Conservation (phyloP, 1,140 invertebrate genomes). For the Theocolax elegans region DNA sequence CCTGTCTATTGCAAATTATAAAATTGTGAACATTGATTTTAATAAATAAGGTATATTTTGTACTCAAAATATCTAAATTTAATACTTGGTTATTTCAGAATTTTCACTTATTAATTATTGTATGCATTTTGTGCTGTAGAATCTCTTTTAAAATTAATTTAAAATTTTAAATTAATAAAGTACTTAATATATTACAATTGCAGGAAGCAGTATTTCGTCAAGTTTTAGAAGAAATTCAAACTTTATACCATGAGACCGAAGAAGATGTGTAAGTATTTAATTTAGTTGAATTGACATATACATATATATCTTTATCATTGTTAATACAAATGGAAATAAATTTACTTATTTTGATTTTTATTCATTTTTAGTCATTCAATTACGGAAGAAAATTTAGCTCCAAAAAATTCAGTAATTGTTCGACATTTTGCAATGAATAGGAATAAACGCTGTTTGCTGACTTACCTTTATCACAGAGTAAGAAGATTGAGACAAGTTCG, state of each 20-base stretch:
- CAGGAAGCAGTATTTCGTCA: slow-evolving; percentile 78
- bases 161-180: no score
- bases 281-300: no score
- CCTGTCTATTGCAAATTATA: not conserved
- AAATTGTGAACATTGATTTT: not conserved
- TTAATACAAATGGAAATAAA: no score
- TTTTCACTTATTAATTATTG: no score
- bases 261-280: slow-evolving; percentile 75
- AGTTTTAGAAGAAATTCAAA: slow-evolving; percentile 82
- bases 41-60: not conserved
- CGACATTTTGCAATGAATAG: slow-evolving; percentile 86
- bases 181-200: slow-evolving; percentile 51
- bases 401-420: slow-evolving; percentile 71
- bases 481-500: slow-evolving; percentile 82
- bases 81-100: no score
- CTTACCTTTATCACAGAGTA: slow-evolving; percentile 89
- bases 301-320: no score
- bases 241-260: slow-evolving; percentile 79
- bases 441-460: slow-evolving; percentile 89
- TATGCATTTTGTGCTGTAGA: no score
- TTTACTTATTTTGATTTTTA: slow-evolving; percentile 15
- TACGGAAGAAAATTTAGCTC: slow-evolving; percentile 22
- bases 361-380: slow-evolving; percentile 18
- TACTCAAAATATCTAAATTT: no score
- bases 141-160: no score